phyloP scores from a whole-genome alignment of 2,797 vertebrate species.

The Pteronotus mesoamericanus region DNA sequence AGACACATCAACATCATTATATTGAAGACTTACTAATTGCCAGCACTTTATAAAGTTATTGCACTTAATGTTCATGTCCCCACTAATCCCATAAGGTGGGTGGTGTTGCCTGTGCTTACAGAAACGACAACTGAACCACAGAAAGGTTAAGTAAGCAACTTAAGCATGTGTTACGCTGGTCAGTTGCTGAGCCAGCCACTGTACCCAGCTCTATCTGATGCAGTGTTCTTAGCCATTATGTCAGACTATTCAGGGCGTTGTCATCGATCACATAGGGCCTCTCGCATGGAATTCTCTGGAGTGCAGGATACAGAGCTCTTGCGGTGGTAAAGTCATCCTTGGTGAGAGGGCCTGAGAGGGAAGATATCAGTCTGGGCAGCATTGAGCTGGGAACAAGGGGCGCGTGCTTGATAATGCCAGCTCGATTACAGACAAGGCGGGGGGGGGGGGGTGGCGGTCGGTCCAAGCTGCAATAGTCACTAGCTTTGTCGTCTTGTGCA shows the following conservation, averaged over 20 bases:
- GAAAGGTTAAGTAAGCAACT: not conserved
- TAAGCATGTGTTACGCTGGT: not conserved
- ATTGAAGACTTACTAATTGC: not conserved
- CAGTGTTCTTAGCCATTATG: accelerated
- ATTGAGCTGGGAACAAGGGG: not conserved
- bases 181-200: not conserved
- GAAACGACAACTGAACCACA: not conserved
- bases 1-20: not conserved
- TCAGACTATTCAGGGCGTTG: not conserved
- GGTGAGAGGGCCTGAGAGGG: not conserved
- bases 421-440: not conserved
- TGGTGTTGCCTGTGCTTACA: not conserved
- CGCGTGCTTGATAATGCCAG: accelerated
- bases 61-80: not conserved
- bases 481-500: not conserved
- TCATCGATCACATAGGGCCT: accelerated
- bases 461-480: not conserved
- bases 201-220: no score
- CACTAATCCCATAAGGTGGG: not conserved
- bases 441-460: no score
- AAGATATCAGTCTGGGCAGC: not conserved
- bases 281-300: not conserved
- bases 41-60: not conserved
- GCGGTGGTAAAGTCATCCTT: not conserved
- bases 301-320: not conserved